These are phyloP conservation scores for Peromyscus eremicus DNA, from an alignment of 2,797 vertebrate species.

Conservation along the genomic window DNA sequence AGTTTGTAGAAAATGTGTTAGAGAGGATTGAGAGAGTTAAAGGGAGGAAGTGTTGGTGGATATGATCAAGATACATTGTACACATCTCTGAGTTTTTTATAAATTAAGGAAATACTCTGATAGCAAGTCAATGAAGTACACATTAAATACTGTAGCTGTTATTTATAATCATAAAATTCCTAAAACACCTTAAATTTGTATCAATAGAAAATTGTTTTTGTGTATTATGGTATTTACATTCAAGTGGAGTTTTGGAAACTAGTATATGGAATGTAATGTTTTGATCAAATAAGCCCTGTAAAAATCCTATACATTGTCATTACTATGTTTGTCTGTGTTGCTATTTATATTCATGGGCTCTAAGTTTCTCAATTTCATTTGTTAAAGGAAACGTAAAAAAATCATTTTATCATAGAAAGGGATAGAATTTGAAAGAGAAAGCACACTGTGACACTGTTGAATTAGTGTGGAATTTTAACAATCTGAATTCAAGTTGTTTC, in stretches of 20 bases:
- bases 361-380: background rate
- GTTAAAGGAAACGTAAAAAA: background rate
- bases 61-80: background rate
- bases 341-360: background rate
- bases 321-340: background rate
- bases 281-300: constrained; percentile 15
- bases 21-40: background rate
- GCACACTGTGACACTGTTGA: background rate
- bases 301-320: background rate
- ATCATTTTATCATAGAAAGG: background rate
- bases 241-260: background rate
- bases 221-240: background rate
- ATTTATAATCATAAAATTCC: background rate
- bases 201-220: background rate
- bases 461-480: constrained; percentile 6
- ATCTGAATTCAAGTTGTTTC: constrained; percentile 1
- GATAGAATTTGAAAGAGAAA: background rate
- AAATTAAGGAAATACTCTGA: constrained; percentile 14
- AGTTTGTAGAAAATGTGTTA: background rate
- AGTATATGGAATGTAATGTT: background rate
- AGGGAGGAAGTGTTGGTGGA: background rate
- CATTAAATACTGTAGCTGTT: background rate
- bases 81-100: background rate
- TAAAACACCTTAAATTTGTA: constrained; percentile 34
- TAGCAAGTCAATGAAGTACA: background rate